Conservation (phyloP, 2,113 vertebrate genomes). For the Nycticebus coucang region DNA sequence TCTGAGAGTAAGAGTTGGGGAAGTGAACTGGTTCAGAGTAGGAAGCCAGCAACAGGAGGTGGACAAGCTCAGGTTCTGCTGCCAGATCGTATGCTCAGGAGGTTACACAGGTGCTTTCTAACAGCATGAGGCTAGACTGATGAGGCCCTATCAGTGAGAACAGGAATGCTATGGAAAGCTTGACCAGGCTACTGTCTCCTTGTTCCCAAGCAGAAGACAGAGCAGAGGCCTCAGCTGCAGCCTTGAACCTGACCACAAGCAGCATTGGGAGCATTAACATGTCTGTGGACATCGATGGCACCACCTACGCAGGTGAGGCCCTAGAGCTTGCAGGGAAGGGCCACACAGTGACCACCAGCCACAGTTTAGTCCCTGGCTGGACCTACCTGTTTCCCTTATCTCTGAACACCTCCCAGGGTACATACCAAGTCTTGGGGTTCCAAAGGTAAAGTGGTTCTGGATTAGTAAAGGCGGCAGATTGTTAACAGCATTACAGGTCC, state of each 20-base stretch:
- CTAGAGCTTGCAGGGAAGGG: rapidly evolving
- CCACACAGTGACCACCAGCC: background rate
- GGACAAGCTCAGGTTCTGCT: rapidly evolving
- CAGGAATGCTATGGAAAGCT: rapidly evolving
- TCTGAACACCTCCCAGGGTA: background rate
- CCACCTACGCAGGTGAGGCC: conserved; percentile 87
- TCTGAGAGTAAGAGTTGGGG: background rate
- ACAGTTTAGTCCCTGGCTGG: background rate
- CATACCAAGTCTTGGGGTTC: background rate
- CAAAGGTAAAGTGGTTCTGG: background rate
- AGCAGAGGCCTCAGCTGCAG: conserved; percentile 78
- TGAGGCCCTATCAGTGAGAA: rapidly evolving
- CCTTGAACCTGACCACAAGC: conserved; percentile 83
- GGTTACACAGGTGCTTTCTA: background rate
- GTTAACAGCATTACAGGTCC: background rate
- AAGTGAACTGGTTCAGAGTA: background rate
- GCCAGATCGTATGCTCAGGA: background rate
- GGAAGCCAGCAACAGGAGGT: background rate
- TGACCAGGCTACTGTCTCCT: conserved; percentile 32
- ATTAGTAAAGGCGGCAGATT: background rate
- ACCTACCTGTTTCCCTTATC: background rate
- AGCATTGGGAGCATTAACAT: conserved; percentile 90
- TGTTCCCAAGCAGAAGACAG: conserved; percentile 84
- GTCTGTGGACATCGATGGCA: conserved; percentile 91
- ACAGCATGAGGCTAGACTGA: background rate